Percentiles rank a stretch among this genome's conserved stretches.
Evolutionary conservation across 2,113 vertebrate species (phyloP).

Genomic region (Brachirus orientalis): DNA sequence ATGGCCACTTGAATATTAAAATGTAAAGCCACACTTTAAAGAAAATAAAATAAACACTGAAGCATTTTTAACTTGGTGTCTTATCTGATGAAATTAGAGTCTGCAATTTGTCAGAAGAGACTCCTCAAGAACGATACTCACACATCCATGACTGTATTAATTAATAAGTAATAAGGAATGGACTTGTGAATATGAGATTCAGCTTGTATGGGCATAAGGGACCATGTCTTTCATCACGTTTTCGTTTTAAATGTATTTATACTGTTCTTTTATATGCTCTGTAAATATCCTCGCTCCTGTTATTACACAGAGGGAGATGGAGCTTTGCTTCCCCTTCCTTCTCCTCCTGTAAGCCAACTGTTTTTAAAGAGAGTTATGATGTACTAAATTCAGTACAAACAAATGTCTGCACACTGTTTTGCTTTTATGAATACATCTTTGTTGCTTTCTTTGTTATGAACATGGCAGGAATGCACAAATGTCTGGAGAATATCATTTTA

Average conservation of each 20-base stretch:
- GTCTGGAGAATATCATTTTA: conserved; percentile 51
- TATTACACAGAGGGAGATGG: conserved; percentile 5
- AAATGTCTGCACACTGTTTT: conserved; percentile 49
- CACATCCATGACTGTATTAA: conserved; percentile 24
- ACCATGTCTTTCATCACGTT: conserved; percentile 18
- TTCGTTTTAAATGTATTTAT: conserved; percentile 45
- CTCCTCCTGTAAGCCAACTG: neutral
- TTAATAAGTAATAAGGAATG: conserved; percentile 62
- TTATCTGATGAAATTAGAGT: conserved; percentile 1
- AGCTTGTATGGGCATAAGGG: conserved; percentile 11
- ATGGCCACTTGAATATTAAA: conserved; percentile 23
- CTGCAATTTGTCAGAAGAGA: conserved; percentile 14
- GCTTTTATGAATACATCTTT: conserved; percentile 42
- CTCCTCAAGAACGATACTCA: conserved; percentile 24
- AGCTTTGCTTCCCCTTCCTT: conserved; percentile 4
- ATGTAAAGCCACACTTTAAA: neutral
- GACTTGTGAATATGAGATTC: conserved; percentile 54
- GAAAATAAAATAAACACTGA: conserved; percentile 10
- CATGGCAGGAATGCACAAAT: conserved; percentile 24
- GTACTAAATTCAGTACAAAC: conserved; percentile 36
- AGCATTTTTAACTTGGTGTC: neutral
- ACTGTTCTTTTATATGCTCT: conserved; percentile 14
- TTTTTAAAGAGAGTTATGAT: conserved; percentile 41
- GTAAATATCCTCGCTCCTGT: conserved; percentile 17
- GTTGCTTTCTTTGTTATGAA: conserved; percentile 38